phyloP scores from a whole-genome alignment of 2,797 vertebrate genomes.

The Rallus crepitans region DNA sequence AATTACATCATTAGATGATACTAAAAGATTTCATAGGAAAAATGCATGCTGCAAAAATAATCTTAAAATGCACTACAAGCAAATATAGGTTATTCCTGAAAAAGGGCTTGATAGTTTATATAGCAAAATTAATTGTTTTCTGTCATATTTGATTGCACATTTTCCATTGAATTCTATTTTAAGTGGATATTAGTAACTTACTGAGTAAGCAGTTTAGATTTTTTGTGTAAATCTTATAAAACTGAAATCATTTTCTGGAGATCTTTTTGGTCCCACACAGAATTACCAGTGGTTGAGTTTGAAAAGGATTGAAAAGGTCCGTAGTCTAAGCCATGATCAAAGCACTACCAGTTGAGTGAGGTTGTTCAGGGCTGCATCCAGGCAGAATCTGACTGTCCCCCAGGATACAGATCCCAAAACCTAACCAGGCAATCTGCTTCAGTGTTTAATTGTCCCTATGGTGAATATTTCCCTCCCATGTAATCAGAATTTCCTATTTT shows the following conservation, averaged over 20 bases:
- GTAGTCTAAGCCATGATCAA: not conserved
- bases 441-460: not conserved
- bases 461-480: not conserved
- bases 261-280: not conserved
- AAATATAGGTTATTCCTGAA: fast-evolving
- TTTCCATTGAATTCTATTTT: not conserved
- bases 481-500: not conserved
- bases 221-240: not conserved
- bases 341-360: not conserved
- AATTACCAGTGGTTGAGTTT: not conserved
- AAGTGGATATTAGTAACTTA: not conserved
- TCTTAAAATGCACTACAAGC: not conserved
- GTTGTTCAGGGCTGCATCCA: not conserved
- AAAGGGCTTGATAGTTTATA: not conserved
- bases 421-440: not conserved
- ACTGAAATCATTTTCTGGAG: fast-evolving
- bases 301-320: not conserved
- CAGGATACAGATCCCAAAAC: not conserved
- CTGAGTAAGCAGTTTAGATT: not conserved
- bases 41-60: not conserved
- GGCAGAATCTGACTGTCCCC: not conserved
- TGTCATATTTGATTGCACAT: not conserved
- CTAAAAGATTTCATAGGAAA: not conserved
- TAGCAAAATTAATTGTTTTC: not conserved
- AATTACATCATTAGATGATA: not conserved